Percentiles rank a stretch among this genome's conserved stretches.
phyloP scores from a whole-genome alignment of 2,797 vertebrate genomes.

The Cyclura pinguis region DNA sequence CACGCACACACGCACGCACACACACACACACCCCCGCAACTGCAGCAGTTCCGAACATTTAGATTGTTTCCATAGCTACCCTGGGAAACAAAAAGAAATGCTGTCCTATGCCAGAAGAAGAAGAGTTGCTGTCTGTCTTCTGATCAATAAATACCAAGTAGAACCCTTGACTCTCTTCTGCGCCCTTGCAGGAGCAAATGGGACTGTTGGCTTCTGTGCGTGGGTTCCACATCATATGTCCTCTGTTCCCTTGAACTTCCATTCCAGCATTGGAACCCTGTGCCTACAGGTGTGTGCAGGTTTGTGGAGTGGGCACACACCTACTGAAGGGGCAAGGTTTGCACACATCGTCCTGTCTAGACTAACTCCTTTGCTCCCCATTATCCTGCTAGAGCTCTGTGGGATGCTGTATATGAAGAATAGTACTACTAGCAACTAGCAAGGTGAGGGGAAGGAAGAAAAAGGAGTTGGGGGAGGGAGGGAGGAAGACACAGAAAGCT shows the following conservation, averaged over 20 bases:
- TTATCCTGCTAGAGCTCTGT: conserved; percentile 78
- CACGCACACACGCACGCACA: conserved; percentile 68
- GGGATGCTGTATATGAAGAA: conserved; percentile 73
- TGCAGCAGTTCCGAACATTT: conserved; percentile 74
- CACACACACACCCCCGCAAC: conserved; percentile 71
- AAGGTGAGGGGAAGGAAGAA: conserved; percentile 62
- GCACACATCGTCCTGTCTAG: conserved; percentile 36
- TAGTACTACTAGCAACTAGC: conserved; percentile 76
- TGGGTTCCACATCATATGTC: conserved; percentile 38
- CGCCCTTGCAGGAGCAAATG: conserved; percentile 60
- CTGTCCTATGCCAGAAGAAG: conserved; percentile 59
- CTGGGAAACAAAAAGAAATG: conserved; percentile 77
- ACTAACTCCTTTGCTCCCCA: conserved; percentile 64
- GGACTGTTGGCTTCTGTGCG: conserved; percentile 58
- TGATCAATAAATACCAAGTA: conserved; percentile 83
- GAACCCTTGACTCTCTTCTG: conserved; percentile 70
- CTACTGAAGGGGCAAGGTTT: neutral
- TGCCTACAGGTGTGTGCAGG: conserved; percentile 65
- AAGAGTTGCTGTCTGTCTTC: conserved; percentile 77
- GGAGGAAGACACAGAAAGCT: conserved; percentile 79
- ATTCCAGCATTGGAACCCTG: conserved; percentile 62
- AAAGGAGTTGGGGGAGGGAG: conserved; percentile 53
- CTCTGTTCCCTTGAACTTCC: conserved; percentile 50
- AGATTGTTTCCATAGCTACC: conserved; percentile 76
- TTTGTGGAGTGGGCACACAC: conserved; percentile 52